A percentile compares a stretch with the other conserved stretches of the same genome.
These are phyloP conservation scores for Spilarctia lutea DNA, from an alignment of 2,888 invertebrate species.

Conservation along the genomic window DNA sequence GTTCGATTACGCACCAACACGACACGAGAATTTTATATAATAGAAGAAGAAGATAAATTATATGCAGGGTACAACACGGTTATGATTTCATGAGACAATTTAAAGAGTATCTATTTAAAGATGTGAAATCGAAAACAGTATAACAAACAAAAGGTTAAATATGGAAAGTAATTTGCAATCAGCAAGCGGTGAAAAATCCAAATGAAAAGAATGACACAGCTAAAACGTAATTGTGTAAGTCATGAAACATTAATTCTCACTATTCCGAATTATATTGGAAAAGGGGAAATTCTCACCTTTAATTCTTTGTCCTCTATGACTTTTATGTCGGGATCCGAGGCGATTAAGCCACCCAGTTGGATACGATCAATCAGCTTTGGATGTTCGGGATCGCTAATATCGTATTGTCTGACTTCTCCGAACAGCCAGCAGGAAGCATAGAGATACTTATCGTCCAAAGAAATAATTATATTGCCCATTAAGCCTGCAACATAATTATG, in stretches of 20 bases:
- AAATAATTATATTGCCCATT: conserved; percentile 97
- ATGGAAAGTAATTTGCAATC: conserved; percentile 68
- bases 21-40: no score
- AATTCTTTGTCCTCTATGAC: conserved; percentile 92
- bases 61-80: no score
- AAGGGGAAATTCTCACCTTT: conserved; percentile 74
- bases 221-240: conserved; percentile 70
- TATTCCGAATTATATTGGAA: conserved; percentile 61
- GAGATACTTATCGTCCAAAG: conserved; percentile 96
- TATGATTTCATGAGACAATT: conserved; percentile 12
- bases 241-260: conserved; percentile 72
- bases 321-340: conserved; percentile 89
- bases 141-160: conserved; percentile 60
- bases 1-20: no score
- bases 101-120: conserved; percentile 27
- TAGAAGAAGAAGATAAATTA: no score
- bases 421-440: conserved; percentile 97
- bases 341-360: conserved; percentile 94
- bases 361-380: conserved; percentile 94
- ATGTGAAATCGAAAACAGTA: conserved; percentile 13
- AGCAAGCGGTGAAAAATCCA: conserved; percentile 64
- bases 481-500: conserved; percentile 87
- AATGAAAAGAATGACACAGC: conserved; percentile 75
- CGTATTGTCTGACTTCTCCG: conserved; percentile 98
- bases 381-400: conserved; percentile 92